Evolutionary conservation across 2,113 vertebrate genomes (phyloP), one percentile per base, ranked within the genome.

Genomic region (Cervus canadensis): DNA sequence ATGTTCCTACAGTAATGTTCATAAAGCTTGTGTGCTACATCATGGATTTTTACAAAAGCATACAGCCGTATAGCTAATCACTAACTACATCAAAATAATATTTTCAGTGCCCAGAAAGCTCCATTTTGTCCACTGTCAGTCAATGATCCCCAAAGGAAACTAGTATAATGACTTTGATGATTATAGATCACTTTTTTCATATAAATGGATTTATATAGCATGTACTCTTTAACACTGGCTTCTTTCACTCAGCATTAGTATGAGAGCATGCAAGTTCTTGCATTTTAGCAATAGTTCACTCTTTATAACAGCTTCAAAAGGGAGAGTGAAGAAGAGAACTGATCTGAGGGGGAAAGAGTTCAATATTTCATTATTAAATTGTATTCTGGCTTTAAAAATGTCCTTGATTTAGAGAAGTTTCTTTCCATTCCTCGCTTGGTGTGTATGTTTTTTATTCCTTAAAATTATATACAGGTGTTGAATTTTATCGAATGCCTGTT

Each of bases 401-500:
- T 7, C 16, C 8, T 16, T 78, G n/a, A 40, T 57, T 89, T 92
- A 71, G n/a, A 89, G 54, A 56, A 50, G 36, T 81, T 60, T 25
- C 28, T 92, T 96, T 89, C 7, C 83, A 60, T 71, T 85, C 52
- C 16, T 76, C 43, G 3, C 78, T 95, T 93, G 36, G 2, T 67
- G 13, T 87, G 56, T 62, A 57, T 84, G 25, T 74, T 26, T 64
- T 74, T 67, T 30, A 0, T 79, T 79, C 16, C 43, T 48, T 60
- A 93, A 78, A 95, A 89, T 91, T 36, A 67, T 57, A 52, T 87
- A 78, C 4, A 48, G n/a, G 26, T 82, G 14, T 50, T 89, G 40
- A 76, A 87, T 94, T 94, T 92, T 92, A 94, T 79, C 13, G 52
- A 89, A 91, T 91, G 11, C 26, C 45, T 16, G 14, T 96, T 89